Evolutionary conservation across 2,113 vertebrate species (phyloP).

Genomic region (Hyperopisus bebe): DNA sequence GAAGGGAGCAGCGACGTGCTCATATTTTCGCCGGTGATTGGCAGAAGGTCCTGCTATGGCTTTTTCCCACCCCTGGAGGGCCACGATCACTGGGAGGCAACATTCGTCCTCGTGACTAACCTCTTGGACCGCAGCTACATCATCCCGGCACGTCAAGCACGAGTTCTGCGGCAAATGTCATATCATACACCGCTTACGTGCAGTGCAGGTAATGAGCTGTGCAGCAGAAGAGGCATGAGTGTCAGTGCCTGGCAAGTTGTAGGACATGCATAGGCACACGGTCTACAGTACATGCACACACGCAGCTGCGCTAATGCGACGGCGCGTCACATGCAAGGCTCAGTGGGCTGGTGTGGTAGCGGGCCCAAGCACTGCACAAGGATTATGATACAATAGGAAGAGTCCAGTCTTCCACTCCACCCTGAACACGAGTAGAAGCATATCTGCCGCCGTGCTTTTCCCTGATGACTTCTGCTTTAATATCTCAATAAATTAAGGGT

Average conservation of each 20-base stretch:
- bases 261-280: background rate
- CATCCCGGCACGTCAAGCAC: background rate
- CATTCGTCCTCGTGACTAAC: background rate
- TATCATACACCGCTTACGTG: background rate
- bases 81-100: background rate
- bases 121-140: background rate
- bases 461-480: background rate
- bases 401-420: background rate
- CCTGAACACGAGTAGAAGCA: background rate
- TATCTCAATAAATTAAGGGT: background rate
- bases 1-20: background rate
- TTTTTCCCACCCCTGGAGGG: background rate
- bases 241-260: background rate
- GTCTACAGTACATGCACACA: background rate
- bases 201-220: background rate
- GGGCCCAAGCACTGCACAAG: conserved; percentile 41
- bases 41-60: background rate
- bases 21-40: background rate
- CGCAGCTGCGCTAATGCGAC: background rate
- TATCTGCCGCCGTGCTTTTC: background rate
- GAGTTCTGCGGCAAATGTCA: too few species aligned
- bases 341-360: conserved; percentile 44
- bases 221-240: background rate
- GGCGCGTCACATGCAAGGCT: conserved; percentile 38
- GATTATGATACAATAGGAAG: conserved; percentile 23